Conservation (phyloP, 2,888 invertebrate genomes). For the Holacanthella duospinosa region DNA sequence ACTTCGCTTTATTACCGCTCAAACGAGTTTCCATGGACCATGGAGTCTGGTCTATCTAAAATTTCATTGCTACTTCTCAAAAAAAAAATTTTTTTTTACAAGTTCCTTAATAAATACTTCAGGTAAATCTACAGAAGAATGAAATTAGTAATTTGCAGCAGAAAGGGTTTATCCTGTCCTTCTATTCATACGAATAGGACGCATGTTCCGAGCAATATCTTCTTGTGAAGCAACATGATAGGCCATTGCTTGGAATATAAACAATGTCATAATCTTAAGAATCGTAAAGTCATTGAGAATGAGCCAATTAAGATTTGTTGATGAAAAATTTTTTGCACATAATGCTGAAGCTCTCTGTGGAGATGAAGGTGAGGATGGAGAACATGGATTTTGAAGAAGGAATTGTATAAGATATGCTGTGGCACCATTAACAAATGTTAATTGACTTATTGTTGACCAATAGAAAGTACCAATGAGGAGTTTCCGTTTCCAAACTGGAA, state of each 20-base stretch:
- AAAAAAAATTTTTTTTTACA: no score
- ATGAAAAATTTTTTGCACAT: neutral
- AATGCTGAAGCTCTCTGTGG: neutral
- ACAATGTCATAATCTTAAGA: neutral
- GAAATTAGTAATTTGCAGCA: no score
- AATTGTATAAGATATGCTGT: neutral
- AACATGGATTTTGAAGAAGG: neutral
- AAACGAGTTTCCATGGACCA: no score
- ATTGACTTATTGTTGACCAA: neutral
- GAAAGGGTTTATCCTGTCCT: neutral
- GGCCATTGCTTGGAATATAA: neutral
- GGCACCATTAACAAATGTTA: neutral
- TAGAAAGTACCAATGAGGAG: neutral
- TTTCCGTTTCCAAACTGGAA: conserved; percentile 1
- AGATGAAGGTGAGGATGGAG: neutral
- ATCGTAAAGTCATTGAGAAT: neutral
- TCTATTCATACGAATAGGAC: neutral
- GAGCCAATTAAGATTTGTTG: neutral
- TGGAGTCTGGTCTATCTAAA: no score
- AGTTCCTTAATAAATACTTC: no score
- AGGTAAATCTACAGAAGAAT: no score
- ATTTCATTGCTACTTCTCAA: no score
- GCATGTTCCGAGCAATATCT: neutral
- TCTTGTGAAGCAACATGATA: neutral
- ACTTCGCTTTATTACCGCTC: no score